These are phyloP conservation scores for Lamprotornis superbus DNA, from an alignment of 2,113 vertebrate species.

Conservation along the genomic window DNA sequence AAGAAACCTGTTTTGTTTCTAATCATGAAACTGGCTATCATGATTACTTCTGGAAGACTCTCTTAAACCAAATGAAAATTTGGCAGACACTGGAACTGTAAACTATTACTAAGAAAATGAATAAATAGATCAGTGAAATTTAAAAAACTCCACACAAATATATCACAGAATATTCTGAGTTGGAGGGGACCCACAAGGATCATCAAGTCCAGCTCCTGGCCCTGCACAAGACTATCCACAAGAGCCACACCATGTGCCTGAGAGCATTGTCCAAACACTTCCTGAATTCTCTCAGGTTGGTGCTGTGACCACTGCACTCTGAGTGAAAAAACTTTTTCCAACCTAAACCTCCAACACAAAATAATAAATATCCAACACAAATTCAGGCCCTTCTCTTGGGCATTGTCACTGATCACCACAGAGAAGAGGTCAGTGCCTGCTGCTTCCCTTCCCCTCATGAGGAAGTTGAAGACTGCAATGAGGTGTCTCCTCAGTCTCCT, in stretches of 20 bases:
- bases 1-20: neutral
- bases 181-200: neutral
- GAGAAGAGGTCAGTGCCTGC: neutral
- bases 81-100: neutral
- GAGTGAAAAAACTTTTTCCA: neutral
- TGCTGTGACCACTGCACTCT: neutral
- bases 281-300: neutral
- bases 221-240: neutral
- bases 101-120: neutral
- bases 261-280: neutral
- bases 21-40: neutral
- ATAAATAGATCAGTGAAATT: neutral
- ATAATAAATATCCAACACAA: neutral
- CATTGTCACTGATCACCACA: neutral
- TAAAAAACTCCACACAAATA: rapidly evolving
- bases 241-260: rapidly evolving
- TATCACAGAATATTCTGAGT: neutral
- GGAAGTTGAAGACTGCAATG: neutral
- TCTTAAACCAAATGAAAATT: neutral
- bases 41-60: neutral
- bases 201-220: neutral
- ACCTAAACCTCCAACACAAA: neutral
- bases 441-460: too few species aligned
- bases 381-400: rapidly evolving
- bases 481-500: too few species aligned